Evolutionary conservation across 2,797 vertebrate species (phyloP), one percentile per base, ranked within the genome.

Genomic region (Synanceia verrucosa): DNA sequence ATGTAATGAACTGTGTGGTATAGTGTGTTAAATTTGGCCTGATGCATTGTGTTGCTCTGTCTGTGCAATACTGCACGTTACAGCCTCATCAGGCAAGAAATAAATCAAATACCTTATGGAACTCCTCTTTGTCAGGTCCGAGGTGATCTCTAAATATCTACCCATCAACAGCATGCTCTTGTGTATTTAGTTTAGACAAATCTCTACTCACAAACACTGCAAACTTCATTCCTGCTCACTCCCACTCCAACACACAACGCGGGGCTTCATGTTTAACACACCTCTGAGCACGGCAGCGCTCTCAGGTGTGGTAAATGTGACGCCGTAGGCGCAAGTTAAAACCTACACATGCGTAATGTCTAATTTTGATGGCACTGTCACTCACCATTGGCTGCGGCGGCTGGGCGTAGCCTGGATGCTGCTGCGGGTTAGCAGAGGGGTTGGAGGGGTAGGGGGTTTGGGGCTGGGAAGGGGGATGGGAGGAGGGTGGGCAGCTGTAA

Each of bases 331-430:
- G 31, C 58, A 28, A 56, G 29, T 11, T 18, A 1, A 57, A 55
- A 47, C 36, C 19, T 47, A 46, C 13, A 6, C 56, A 19, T 36
- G 60, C 19, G 16, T 21, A 28, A 31, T 4, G 23, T 37, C 51
- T 33, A 19, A 24, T 37, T 57, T 18, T 18, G 51, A 69, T 14
- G 33, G 70, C 57, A 57, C 26, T 26, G 47, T 88, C 70, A 90
- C 98, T 98, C 94, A 99, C 98, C 97, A 92, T 95, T 65, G 93
- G 90, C 84, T 96, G 93, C 37, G 93, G 84, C 39, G 94, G 94
- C 74, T 93, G 96, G 74, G 83, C 66, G 47, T 94, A 94, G 41
- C 81, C 89, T 1, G 88, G 89, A 69, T 93, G 94, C 57, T 92
- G 94, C 85, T 91, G 93, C 0, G 81, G 66, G 53, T 63, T 66